Base-by-base conservation (phyloP, 2,888 invertebrate species). In the Opisthograptis luteolata region DNA sequence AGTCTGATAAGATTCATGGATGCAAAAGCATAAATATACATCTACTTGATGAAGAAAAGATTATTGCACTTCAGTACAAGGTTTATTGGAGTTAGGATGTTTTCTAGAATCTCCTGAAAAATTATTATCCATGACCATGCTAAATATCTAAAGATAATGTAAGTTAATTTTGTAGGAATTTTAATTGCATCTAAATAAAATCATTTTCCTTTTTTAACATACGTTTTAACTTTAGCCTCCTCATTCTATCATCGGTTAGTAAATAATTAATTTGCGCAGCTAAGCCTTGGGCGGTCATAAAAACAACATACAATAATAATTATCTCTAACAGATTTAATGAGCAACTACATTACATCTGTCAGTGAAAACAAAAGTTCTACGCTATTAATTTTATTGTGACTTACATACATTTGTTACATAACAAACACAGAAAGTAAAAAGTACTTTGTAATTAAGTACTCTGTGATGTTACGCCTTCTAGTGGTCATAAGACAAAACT, bases 341-440 rank as follows among this genome's bases (percentile, higher is more conserved):
- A 48, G 32, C 8, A 9, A 15, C 43, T 59, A 19, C 42, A 54
- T 34, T 51, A 56, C 14, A 61, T 57, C 44, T 58, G 58, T 58
- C 56, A 52, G 57, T 55, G 44, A 64, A 62, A 62, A 63, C 50
- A 62, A 64, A 58, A 62, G 64, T 65, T 58, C 43, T 50, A 45
- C 42, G 54, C 57, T 17, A 44, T 53, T 53, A 36, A 45, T 50
- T 55, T 48, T 42, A 45, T 42, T 35, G 49, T 36, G 19, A 17
- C 34, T 48, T 30, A 49, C 10, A 36, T 24, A 22, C 15, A 8
- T 10, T 3, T 19, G 44, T 55, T 56, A 47, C 46, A 20, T 54
- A 52, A 59, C 30, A 12, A 24, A 17, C 24, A 40, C 46, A 37
- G 51, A 48, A 46, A 49, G 48, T 45, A 30, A 46, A 36, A 54